Conservation (phyloP, 2,113 vertebrate species). For the Paraplagusia blochii region DNA sequence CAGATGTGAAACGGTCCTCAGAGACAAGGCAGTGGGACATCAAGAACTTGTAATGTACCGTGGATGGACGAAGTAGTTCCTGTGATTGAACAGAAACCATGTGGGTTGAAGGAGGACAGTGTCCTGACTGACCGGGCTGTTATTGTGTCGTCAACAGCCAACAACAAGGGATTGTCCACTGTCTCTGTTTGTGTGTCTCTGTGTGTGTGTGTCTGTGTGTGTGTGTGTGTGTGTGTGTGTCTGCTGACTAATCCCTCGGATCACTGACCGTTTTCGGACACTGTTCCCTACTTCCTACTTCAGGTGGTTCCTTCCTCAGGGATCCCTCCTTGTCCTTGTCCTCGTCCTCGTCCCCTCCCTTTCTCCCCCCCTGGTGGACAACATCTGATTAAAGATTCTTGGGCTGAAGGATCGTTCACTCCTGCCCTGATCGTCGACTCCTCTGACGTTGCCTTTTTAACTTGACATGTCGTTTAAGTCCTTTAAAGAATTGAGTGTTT, state of each 20-base stretch:
- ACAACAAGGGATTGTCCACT: constrained; percentile 69
- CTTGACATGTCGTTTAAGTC: constrained; percentile 77
- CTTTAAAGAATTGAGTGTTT: constrained; percentile 77
- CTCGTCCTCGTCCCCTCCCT: constrained; percentile 17
- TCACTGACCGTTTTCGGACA: too few species aligned
- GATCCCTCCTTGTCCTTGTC: constrained; percentile 22
- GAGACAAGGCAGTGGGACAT: too few species aligned
- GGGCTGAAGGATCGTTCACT: constrained; percentile 60
- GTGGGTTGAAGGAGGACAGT: constrained; percentile 31
- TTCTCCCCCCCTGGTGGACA: constrained; percentile 24
- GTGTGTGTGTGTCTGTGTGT: constrained; percentile 44
- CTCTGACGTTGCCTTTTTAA: constrained; percentile 47
- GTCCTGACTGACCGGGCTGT: constrained; percentile 21
- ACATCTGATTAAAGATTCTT: constrained; percentile 51
- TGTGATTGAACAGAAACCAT: too few species aligned
- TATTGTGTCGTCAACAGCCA: constrained; percentile 62
- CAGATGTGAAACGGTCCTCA: too few species aligned
- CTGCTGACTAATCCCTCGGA: background rate
- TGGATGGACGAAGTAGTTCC: too few species aligned
- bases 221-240: constrained; percentile 35
- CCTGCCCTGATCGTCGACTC: constrained; percentile 59
- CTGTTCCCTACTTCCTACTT: too few species aligned
- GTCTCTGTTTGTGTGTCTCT: constrained; percentile 8
- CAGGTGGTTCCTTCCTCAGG: constrained; percentile 1
- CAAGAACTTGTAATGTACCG: too few species aligned